These are phyloP conservation scores for Bombus picipes DNA, from an alignment of 1,140 invertebrate species.

Conservation along the genomic window DNA sequence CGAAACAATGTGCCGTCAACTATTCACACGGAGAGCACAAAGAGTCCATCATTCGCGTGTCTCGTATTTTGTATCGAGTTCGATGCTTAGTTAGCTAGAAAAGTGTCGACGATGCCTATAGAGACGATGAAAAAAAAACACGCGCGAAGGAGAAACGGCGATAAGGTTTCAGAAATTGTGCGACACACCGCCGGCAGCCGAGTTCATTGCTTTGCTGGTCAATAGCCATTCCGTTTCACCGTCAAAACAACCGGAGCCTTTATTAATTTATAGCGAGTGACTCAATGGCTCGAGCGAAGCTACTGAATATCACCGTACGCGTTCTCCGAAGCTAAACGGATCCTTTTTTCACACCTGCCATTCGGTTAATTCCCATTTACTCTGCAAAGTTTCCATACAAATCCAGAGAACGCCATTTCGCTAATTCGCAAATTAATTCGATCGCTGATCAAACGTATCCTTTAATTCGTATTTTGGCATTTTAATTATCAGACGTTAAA, in stretches of 20 bases:
- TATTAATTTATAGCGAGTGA: constrained; percentile 59
- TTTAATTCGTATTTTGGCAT: background rate
- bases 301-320: constrained; percentile 7
- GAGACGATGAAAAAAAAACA: background rate
- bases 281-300: constrained; percentile 39
- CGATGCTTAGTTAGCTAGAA: background rate
- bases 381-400: background rate
- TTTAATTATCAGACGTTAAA: too few relatives aligned
- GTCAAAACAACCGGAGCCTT: constrained; percentile 65
- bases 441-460: background rate
- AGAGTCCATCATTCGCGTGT: background rate
- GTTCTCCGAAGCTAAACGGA: background rate
- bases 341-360: background rate
- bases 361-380: background rate
- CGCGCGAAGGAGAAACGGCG: background rate
- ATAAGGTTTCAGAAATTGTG: constrained; percentile 49
- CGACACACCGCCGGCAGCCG: constrained; percentile 34
- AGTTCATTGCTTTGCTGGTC: constrained; percentile 63
- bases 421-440: too few relatives aligned
- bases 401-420: too few relatives aligned
- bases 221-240: constrained; percentile 69
- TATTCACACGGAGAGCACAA: background rate
- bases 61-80: background rate
- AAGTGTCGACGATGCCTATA: constrained; percentile 7
- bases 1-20: background rate